Conservation (phyloP, 2,888 invertebrate genomes). For the Notocelia uddmanniana region DNA sequence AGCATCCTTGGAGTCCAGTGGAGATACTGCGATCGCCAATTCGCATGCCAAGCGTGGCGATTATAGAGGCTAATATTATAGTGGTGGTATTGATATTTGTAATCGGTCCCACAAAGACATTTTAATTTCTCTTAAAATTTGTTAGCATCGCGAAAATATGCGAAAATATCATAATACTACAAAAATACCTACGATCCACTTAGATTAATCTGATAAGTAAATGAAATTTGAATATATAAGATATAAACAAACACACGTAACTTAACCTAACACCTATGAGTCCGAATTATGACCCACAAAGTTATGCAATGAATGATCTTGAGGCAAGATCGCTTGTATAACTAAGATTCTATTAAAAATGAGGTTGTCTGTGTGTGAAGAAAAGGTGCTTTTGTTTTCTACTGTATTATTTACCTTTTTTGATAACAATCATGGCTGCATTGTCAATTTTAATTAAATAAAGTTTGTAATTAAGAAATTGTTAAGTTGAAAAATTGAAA, state of each 20-base stretch:
- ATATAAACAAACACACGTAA: slow-evolving; percentile 48
- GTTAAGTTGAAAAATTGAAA: not conserved
- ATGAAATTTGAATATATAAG: slow-evolving; percentile 31
- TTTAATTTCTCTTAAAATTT: too few species aligned
- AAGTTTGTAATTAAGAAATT: not conserved
- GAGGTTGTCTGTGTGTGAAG: slow-evolving; percentile 54
- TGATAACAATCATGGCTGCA: slow-evolving; percentile 20
- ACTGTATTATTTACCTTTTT: not conserved
- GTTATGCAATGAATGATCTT: slow-evolving; percentile 66
- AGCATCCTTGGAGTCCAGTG: too few species aligned
- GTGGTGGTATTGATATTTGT: too few species aligned
- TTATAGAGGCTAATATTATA: too few species aligned
- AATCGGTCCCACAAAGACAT: too few species aligned
- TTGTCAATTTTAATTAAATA: slow-evolving; percentile 9
- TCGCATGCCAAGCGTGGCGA: too few species aligned
- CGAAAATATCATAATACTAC: not conserved
- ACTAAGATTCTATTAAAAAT: slow-evolving; percentile 55
- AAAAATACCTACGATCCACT: not conserved
- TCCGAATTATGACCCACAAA: slow-evolving; percentile 63
- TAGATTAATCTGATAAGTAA: slow-evolving; percentile 18
- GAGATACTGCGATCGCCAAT: too few species aligned
- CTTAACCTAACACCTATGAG: slow-evolving; percentile 53
- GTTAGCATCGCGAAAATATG: too few species aligned
- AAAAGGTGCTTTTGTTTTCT: slow-evolving; percentile 24
- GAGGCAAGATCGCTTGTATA: slow-evolving; percentile 66